Evolutionary conservation across 1,140 invertebrate species (phyloP).

Genomic region (Papilio xuthus): DNA sequence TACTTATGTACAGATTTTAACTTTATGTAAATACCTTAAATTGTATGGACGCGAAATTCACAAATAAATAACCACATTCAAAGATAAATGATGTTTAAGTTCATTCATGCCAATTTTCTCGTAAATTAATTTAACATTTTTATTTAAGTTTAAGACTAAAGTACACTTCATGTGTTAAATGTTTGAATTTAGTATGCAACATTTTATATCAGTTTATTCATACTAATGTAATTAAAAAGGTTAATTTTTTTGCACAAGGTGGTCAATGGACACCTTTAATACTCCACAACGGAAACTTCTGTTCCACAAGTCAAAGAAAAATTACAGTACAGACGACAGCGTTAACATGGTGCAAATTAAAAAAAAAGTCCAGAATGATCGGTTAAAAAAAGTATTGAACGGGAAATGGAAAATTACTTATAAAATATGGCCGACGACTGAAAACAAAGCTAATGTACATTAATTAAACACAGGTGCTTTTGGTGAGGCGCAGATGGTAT

Average conservation of each 20-base stretch:
- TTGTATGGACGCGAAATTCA: not conserved
- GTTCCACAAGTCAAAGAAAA: slow-evolving; percentile 4
- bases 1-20: slow-evolving; percentile 12
- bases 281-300: not conserved
- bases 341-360: not conserved
- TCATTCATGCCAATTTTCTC: too few species aligned
- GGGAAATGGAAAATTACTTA: slow-evolving; percentile 41
- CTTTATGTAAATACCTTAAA: not conserved
- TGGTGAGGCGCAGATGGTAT: slow-evolving; percentile 28
- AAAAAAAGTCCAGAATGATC: not conserved
- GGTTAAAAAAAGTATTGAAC: not conserved
- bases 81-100: too few species aligned
- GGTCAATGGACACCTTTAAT: not conserved
- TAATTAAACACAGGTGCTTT: slow-evolving; percentile 40
- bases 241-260: slow-evolving; percentile 4
- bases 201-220: not conserved
- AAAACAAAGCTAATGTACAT: slow-evolving; percentile 38
- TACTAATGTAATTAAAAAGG: not conserved
- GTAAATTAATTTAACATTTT: not conserved
- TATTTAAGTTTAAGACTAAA: not conserved
- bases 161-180: not conserved
- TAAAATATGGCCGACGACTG: slow-evolving; percentile 31
- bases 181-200: not conserved
- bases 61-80: not conserved
- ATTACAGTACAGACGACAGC: not conserved